Evolutionary conservation across 2,113 vertebrate genomes (phyloP).

Genomic region (Sitta europaea): DNA sequence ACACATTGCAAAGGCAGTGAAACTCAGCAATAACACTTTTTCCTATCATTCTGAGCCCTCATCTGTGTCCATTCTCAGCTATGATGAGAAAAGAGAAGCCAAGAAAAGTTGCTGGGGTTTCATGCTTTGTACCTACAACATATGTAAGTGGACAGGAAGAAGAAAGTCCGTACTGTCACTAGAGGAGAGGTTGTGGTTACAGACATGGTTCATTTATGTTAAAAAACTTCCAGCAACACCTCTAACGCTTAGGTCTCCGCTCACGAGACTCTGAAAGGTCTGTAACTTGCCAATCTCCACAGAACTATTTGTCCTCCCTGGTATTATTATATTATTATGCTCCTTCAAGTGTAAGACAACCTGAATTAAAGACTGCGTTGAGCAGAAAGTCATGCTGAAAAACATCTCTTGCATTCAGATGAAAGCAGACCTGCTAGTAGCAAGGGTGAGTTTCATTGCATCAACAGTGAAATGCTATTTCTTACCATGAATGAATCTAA

Average conservation of each 20-base stretch:
- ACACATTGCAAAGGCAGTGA: neutral
- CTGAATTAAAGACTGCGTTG: neutral
- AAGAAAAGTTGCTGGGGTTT: neutral
- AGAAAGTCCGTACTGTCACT: neutral
- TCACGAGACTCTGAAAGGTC: neutral
- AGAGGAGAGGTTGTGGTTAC: neutral
- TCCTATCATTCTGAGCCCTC: neutral
- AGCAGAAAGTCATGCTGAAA: neutral
- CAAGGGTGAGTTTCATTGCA: neutral
- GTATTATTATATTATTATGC: neutral
- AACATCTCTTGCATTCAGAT: neutral
- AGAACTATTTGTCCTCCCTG: neutral
- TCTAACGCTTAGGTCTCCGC: neutral
- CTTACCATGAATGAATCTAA: constrained; percentile 84
- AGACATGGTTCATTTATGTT: neutral
- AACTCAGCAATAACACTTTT: neutral
- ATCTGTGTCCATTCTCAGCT: neutral
- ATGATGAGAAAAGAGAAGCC: neutral
- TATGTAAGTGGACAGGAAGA: neutral
- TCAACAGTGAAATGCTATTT: neutral
- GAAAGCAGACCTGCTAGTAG: neutral
- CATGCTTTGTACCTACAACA: neutral
- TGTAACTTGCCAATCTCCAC: neutral
- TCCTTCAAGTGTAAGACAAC: neutral
- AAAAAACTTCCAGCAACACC: neutral